Evolutionary conservation across 1,140 invertebrate genomes (phyloP).

Genomic region (Drosophila jambulina): DNA sequence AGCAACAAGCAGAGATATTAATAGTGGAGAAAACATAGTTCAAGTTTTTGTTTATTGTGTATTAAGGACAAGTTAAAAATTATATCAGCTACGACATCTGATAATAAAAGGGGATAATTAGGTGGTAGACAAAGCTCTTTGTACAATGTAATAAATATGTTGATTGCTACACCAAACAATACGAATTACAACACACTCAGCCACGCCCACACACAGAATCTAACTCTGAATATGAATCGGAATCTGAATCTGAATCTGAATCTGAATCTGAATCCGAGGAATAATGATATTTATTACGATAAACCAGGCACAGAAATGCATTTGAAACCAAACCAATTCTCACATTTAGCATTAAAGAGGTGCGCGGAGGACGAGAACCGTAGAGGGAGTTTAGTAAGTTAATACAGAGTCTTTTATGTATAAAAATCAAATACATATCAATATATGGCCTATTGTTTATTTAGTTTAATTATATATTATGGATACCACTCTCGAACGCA

Average conservation of each 20-base stretch:
- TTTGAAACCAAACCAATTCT: constrained; percentile 70
- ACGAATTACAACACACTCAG: constrained; percentile 28
- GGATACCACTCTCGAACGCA: constrained; percentile 43
- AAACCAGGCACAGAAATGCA: constrained; percentile 76
- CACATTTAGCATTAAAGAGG: constrained; percentile 40
- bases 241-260: constrained; percentile 6
- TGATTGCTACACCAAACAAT: constrained; percentile 61
- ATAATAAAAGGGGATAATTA: constrained; percentile 81
- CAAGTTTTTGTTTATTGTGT: constrained; percentile 64
- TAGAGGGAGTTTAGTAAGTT: constrained; percentile 62
- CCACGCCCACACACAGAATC: constrained; percentile 19
- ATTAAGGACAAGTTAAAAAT: constrained; percentile 73
- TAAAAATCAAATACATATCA: constrained; percentile 85
- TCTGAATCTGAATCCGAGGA: constrained; percentile 12
- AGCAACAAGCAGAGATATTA: constrained; percentile 11
- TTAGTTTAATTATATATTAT: constrained; percentile 76
- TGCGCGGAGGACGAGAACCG: constrained; percentile 15
- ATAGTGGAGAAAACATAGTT: constrained; percentile 46
- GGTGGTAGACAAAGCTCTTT: constrained; percentile 69
- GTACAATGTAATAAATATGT: constrained; percentile 78
- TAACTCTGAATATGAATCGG: constrained; percentile 12
- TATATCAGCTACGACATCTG: constrained; percentile 85
- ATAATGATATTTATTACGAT: constrained; percentile 8
- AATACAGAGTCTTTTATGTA: constrained; percentile 82
- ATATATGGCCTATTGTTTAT: constrained; percentile 85